Conservation (phyloP, 2,113 vertebrate species). For the Crotalus horridus region DNA sequence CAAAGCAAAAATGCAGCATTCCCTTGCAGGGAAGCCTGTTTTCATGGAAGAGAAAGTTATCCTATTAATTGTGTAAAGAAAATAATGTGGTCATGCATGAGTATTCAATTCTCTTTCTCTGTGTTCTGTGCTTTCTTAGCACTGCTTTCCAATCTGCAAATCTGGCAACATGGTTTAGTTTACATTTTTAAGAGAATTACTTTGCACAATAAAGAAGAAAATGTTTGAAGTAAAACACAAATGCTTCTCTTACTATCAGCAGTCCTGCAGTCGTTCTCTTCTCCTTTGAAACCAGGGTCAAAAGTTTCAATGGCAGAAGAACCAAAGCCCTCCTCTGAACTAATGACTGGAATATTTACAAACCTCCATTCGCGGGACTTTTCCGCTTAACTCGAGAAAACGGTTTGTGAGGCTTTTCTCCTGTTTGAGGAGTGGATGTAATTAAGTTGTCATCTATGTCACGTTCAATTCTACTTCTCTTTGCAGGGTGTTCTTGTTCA, state of each 20-base stretch:
- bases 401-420: slow-evolving; percentile 78
- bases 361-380: slow-evolving; percentile 89
- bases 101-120: background rate
- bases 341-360: slow-evolving; percentile 42
- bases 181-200: background rate
- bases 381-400: slow-evolving; percentile 82
- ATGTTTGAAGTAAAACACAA: background rate
- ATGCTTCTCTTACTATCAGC: background rate
- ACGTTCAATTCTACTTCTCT: slow-evolving; percentile 85
- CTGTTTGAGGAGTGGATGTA: slow-evolving; percentile 82
- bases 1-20: background rate
- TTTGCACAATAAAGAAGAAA: background rate
- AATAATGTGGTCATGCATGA: background rate
- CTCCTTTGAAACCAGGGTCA: background rate
- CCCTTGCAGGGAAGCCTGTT: background rate
- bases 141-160: background rate
- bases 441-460: slow-evolving; percentile 92
- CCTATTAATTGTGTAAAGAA: background rate
- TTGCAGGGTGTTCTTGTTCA: slow-evolving; percentile 87
- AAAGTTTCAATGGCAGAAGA: fast-evolving
- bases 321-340: fast-evolving
- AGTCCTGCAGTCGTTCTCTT: background rate
- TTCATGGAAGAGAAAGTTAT: background rate
- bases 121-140: background rate
- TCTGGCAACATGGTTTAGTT: background rate